phyloP scores from a whole-genome alignment of 2,797 vertebrate genomes.

The Paramormyrops hopkinsi region DNA sequence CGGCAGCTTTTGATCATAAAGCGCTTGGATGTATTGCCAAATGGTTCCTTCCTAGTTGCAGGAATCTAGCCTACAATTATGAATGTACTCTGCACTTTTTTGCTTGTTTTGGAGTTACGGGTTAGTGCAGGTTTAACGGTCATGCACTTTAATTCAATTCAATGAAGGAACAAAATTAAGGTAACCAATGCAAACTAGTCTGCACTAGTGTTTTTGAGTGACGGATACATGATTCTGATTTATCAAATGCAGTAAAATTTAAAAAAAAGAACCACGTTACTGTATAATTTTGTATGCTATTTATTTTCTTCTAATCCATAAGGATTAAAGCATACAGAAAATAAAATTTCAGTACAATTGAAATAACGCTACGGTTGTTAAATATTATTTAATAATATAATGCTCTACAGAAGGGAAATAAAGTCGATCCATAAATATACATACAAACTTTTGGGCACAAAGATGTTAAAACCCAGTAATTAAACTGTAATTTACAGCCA shows the following conservation, averaged over 20 bases:
- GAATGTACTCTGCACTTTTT: not conserved
- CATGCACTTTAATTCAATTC: not conserved
- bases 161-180: not conserved
- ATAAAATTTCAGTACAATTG: constrained; percentile 36
- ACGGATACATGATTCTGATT: not conserved
- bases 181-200: not conserved
- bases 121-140: not conserved
- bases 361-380: constrained; percentile 49
- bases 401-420: constrained; percentile 35
- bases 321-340: constrained; percentile 43
- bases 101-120: not conserved
- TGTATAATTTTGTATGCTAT: constrained; percentile 31
- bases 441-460: constrained; percentile 25
- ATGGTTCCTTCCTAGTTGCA: not conserved
- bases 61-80: not conserved
- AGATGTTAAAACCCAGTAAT: constrained; percentile 32
- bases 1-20: not conserved
- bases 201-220: not conserved
- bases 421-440: constrained; percentile 33
- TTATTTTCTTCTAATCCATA: constrained; percentile 61
- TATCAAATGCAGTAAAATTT: not conserved
- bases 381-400: constrained; percentile 43
- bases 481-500: constrained; percentile 31
- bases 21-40: not conserved
- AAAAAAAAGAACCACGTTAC: not conserved